Base-by-base conservation (phyloP, 2,888 invertebrate genomes). In the Lordiphosa fenestrarum region DNA sequence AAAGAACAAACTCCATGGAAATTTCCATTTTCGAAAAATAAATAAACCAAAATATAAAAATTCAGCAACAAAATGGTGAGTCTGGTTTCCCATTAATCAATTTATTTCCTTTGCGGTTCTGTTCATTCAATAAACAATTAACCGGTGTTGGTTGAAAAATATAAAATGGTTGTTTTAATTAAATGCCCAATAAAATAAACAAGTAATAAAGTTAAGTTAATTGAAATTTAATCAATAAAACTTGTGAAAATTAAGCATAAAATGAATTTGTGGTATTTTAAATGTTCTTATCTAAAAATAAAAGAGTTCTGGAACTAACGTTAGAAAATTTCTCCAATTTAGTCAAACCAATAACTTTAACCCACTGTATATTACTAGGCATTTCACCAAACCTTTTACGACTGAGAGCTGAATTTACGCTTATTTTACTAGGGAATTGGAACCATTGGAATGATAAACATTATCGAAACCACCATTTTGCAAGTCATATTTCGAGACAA, bases 1-100 rank as follows among this genome's bases (percentile, higher is more conserved):
- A 42, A 55, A 57, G 19, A 54, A 39, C 48, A 36, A 35, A 30
- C 9, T 10, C 10, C 12, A 23, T 6, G 21, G n/a, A 40, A 44
- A 30, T 44, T 44, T 10, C 25, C 30, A 44, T n/a, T 41, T 41
- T 4, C 15, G 9, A 25, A 44, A 21, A 13, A 3, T 12, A 37
- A 41, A 33, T 33, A 23, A 9, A 30, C 6, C 35, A 23, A 12
- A n/a, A 35, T 19, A 38, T 33, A 42, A 6, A 44, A 33, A 10
- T 9, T n/a, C 3, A 44, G 15, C 33, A 33, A 44, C 33, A 30
- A 33, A 33, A 44, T 44, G 30, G 30, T 30, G 30, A 30, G 30
- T 9, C 9, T 10, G 30, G 3, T 9, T 33, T 33, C 30, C 9
- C 10, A 44, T 44, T 44, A 44, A 44, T 33, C n/a, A 33, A 33